phyloP scores from a whole-genome alignment of 2,888 invertebrate species.

The Brachylomia viminalis region DNA sequence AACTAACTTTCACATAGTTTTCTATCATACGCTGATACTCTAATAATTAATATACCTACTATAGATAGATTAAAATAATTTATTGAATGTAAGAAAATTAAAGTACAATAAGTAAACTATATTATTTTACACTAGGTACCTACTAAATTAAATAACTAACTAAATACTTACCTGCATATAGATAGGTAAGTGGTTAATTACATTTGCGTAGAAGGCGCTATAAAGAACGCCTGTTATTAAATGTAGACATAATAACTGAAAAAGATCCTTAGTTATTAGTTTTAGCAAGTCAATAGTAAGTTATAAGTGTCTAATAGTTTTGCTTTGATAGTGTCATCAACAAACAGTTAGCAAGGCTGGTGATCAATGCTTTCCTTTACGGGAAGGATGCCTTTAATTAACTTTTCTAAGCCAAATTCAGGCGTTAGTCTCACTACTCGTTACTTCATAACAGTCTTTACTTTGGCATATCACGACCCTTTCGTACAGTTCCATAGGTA shows the following conservation, averaged over 20 bases:
- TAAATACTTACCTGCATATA: not conserved
- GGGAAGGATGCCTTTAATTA: not conserved
- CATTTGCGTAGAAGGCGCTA: not conserved
- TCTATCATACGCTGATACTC: conserved; percentile 34
- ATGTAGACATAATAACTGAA: not conserved
- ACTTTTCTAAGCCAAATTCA: not conserved
- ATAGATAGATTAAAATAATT: not conserved
- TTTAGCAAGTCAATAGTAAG: not conserved
- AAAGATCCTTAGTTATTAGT: not conserved
- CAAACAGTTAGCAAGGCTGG: not conserved
- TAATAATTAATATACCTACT: not conserved
- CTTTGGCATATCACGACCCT: not conserved
- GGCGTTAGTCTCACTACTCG: no score
- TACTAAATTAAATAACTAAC: not conserved
- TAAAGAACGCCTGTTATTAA: not conserved
- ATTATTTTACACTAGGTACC: not conserved
- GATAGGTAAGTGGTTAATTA: not conserved
- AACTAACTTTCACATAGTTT: conserved; percentile 63
- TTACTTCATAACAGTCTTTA: not conserved
- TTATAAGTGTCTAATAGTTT: not conserved
- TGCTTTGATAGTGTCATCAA: not conserved
- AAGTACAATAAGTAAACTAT: not conserved
- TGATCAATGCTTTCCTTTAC: not conserved
- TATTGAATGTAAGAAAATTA: not conserved
- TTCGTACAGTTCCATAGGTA: not conserved